Base-by-base conservation (phyloP, 2,797 vertebrate species). In the Falco biarmicus region DNA sequence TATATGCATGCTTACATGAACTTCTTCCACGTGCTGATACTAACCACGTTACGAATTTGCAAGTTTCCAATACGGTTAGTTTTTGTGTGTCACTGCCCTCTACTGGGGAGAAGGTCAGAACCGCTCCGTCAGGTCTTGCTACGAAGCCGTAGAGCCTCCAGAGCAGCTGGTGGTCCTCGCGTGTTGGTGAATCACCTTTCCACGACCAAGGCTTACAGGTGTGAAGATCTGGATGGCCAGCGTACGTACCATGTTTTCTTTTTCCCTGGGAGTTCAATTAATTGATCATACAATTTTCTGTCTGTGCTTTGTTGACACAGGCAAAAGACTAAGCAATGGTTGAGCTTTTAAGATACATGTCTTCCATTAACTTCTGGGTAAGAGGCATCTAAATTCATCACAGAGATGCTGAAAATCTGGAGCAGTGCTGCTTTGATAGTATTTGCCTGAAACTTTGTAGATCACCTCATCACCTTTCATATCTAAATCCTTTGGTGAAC, bases 1-100 rank as follows among this genome's bases (percentile, higher is more conserved):
- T 43, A 2, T 13, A 21, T 1, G 1, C 37, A 5, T 8, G 15
- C 31, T 73, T 63, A 29, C 25, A 41, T 10, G n/a, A 39, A 19
- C 11, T 43, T 32, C 31, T 69, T 78, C 65, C 41, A 3, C 45
- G 7, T n/a, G 37, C 24, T 65, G 41, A 0, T 29, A 31, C 7
- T 39, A 57, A 57, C 11, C 41, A 17, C 1, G 2, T 37, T 70
- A 13, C 3, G 13, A n/a, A 25, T 39, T 20, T 47, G 39, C 37
- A 25, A 1, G 37, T 59, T 39, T 34, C n/a, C 65, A 69, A 48
- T 11, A 5, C 2, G 2, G 34, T 54, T 56, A 94, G 94, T 76
- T 90, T 96, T 94, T 95, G 87, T 96, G 65, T 84, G 1, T 91
- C 95, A 60, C 87, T 96, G 96, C 96, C 95, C 96, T 96, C 96